Percentiles rank a stretch among this genome's conserved stretches.
These are phyloP conservation scores for Babylonia areolata DNA, from an alignment of 1,140 invertebrate species.

Conservation along the genomic window DNA sequence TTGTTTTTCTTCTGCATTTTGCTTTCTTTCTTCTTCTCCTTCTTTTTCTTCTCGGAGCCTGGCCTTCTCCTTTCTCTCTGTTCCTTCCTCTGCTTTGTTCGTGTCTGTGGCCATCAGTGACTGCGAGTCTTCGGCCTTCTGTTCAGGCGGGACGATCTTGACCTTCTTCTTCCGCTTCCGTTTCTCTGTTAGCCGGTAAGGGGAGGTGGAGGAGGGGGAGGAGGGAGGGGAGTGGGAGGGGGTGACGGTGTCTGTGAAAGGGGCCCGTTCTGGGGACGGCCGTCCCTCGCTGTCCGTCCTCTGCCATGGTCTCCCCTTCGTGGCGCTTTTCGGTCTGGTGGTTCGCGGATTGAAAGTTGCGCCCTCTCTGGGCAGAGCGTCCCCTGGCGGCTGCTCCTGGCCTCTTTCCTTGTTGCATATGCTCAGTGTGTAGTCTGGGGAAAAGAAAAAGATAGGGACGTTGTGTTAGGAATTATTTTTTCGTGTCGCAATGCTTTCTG, in stretches of 20 bases:
- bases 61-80: no score
- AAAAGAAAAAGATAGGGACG: not conserved
- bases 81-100: not conserved
- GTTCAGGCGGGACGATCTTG: not conserved
- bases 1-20: not conserved
- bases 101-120: not conserved
- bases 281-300: not conserved
- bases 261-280: not conserved
- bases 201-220: not conserved
- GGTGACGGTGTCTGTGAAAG: not conserved
- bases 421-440: not conserved
- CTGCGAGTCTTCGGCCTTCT: not conserved
- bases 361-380: not conserved
- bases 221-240: not conserved
- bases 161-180: not conserved
- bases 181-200: not conserved
- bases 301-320: not conserved
- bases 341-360: not conserved
- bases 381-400: not conserved
- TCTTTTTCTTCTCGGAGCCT: not conserved
- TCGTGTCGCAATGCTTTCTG: no score
- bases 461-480: no score
- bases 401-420: slow-evolving; percentile 16
- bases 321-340: not conserved
- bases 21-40: not conserved